Evolutionary conservation across 1,140 invertebrate genomes (phyloP), one percentile per base, ranked within the genome.

Genomic region (Leptopilina clavipes): DNA sequence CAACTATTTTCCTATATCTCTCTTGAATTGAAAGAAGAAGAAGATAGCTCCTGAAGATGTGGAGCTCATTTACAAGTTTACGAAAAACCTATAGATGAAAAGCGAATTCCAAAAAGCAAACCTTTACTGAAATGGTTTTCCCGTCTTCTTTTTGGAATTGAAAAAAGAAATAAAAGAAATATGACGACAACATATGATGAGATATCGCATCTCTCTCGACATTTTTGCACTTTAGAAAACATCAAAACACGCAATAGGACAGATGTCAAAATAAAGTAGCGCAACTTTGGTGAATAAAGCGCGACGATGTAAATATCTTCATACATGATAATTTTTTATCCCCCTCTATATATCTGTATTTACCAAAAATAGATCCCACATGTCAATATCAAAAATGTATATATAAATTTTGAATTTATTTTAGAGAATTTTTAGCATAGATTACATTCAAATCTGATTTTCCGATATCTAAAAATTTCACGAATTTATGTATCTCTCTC

Each of bases 41-140:
- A n/a, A 31, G 25, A 31, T 31, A n/a, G 59, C 59, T 59, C 19
- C 19, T 22, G 11, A 59, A 59, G 56, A 59, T 59, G 22, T 25
- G 59, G 14, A 65, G 59, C 59, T 65, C 59, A 65, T 65, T 65
- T 65, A 65, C 25, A 65, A 65, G 59, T 65, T 65, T n/a, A 31
- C 59, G 22, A 65, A 65, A 65, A 40, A 8, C 59, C n/a, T 59
- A 59, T 65, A 31, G 22, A 31, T 65, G 59, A 65, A 65, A 31
- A 65, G 59, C 25, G 25, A 31, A 65, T 65, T 65, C 59, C 25
- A 25, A 31, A 65, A 65, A 37, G 59, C 11, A 14, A n/a, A 65
- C 22, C 25, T 11, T 25, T 18, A 59, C 17, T 59, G 22, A 65
- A 22, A 37, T 65, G 59, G 22, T 65, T 65, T 65, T 65, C 31